phyloP scores from a whole-genome alignment of 2,888 invertebrate genomes.

The Acrocera orbiculus region DNA sequence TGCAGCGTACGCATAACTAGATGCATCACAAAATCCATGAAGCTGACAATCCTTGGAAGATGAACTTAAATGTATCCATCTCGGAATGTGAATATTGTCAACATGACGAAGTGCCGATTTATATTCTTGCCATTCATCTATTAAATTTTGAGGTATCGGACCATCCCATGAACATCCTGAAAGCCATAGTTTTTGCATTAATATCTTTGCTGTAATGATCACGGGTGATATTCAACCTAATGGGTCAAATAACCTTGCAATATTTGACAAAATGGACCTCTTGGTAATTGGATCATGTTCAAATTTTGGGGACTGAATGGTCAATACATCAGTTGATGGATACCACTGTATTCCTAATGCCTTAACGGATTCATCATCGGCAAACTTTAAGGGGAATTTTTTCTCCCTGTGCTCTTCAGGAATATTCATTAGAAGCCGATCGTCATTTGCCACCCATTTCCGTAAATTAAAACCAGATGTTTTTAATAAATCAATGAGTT shows the following conservation, averaged over 20 bases:
- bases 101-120: neutral
- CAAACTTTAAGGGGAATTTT: no score
- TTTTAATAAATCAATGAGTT: no score
- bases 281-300: no score
- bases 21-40: constrained; percentile 6
- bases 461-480: no score
- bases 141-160: neutral
- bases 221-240: constrained; percentile 4
- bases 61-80: constrained; percentile 2
- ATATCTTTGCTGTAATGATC: constrained; percentile 3
- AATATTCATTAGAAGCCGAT: no score
- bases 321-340: no score
- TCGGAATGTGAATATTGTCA: constrained; percentile 2
- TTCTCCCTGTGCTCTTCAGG: no score
- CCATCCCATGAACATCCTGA: constrained; percentile 2
- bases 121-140: neutral
- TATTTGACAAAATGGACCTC: neutral
- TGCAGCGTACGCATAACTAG: constrained; percentile 3
- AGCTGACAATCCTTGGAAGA: neutral
- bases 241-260: constrained; percentile 4
- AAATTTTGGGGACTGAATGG: no score
- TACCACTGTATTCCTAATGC: no score
- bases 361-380: no score
- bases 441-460: no score
- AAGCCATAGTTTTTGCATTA: constrained; percentile 4